Percentiles rank a stretch among this genome's conserved stretches.
phyloP scores from a whole-genome alignment of 2,888 invertebrate species.

The Bembecia ichneumoniformis region DNA sequence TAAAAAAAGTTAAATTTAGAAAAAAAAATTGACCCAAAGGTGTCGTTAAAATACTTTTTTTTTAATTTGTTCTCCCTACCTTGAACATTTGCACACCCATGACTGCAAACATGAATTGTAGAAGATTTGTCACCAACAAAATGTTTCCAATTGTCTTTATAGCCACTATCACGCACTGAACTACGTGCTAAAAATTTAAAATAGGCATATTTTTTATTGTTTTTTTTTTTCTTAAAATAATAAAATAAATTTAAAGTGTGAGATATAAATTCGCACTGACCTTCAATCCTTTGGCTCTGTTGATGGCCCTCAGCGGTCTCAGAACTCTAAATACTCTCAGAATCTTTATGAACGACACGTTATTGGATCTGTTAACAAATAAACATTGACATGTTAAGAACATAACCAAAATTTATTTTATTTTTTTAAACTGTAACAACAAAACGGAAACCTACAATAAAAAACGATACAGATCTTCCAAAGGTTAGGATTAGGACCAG shows the following conservation, averaged over 20 bases:
- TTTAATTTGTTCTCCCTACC: conserved; percentile 76
- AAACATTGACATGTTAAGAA: background rate
- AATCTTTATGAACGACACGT: conserved; percentile 97
- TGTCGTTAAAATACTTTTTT: conserved; percentile 34
- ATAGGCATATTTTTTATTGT: background rate
- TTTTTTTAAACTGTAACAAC: background rate
- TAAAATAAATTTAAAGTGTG: background rate
- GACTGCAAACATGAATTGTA: conserved; percentile 99
- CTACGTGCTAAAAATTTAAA: conserved; percentile 89
- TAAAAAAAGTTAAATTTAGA: background rate
- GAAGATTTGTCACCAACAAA: conserved; percentile 99
- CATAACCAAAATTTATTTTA: conserved; percentile 1
- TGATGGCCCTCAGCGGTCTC: conserved; percentile 97
- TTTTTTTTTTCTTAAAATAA: background rate
- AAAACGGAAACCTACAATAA: background rate
- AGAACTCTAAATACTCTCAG: conserved; percentile 96
- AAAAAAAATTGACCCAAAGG: conserved; percentile 56
- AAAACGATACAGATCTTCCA: too few species aligned
- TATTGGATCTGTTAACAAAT: conserved; percentile 72
- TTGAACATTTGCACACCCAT: conserved; percentile 99
- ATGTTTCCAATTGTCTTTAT: conserved; percentile 99
- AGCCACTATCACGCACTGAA: conserved; percentile 99
- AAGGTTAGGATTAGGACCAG: too few species aligned
- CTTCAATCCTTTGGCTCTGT: conserved; percentile 99
- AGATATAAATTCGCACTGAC: conserved; percentile 70